Percentiles rank a stretch among this genome's conserved stretches.
Evolutionary conservation across 2,113 vertebrate genomes (phyloP).

Genomic region (Spilogale gracilis): DNA sequence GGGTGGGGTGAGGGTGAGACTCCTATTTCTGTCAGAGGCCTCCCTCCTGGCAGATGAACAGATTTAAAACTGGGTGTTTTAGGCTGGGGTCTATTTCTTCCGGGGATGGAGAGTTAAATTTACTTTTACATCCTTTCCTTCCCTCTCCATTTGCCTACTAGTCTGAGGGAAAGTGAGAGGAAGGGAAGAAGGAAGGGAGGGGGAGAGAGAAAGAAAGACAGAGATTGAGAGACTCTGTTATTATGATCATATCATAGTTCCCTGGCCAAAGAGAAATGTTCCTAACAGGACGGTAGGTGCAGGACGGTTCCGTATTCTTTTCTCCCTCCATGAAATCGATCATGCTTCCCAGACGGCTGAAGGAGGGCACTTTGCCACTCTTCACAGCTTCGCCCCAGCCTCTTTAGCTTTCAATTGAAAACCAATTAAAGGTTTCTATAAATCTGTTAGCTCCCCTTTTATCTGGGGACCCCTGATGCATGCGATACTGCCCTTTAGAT

Average conservation of each 20-base stretch:
- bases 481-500: constrained; percentile 89
- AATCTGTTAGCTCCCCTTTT: constrained; percentile 87
- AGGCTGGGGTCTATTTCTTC: background rate
- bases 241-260: background rate
- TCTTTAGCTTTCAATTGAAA: constrained; percentile 89
- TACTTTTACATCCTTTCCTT: background rate
- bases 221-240: background rate
- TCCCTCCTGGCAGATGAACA: background rate
- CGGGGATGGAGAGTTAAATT: background rate
- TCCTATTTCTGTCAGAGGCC: background rate
- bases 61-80: background rate
- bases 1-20: background rate
- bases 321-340: constrained; percentile 1
- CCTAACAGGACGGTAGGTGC: background rate
- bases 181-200: background rate
- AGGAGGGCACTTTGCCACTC: constrained; percentile 73
- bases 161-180: background rate
- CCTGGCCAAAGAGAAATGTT: background rate
- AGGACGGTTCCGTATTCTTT: fast-evolving
- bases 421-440: constrained; percentile 89
- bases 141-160: background rate
- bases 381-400: constrained; percentile 62
- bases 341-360: constrained; percentile 7
- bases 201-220: too few species aligned
- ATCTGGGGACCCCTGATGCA: constrained; percentile 86